A percentile compares a stretch with the other conserved stretches of the same genome.
Evolutionary conservation across 2,113 vertebrate genomes (phyloP).

Genomic region (Zosterops japonicus): DNA sequence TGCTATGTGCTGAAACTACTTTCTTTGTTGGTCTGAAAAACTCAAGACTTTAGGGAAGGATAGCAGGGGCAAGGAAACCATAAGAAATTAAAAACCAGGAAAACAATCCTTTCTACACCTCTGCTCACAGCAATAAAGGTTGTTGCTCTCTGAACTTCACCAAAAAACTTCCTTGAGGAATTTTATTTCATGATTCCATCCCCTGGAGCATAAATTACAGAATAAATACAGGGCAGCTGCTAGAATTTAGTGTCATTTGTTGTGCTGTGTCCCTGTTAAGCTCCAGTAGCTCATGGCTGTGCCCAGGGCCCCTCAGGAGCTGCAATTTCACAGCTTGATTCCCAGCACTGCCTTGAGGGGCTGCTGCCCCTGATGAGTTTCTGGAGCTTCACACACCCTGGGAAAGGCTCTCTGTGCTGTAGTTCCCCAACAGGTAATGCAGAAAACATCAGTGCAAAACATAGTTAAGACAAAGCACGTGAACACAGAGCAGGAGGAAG

Average conservation of each 20-base stretch:
- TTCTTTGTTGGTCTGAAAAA: background rate
- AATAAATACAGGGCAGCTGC: conserved; percentile 17
- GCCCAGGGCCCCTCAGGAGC: conserved; percentile 16
- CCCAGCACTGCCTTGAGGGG: conserved; percentile 43
- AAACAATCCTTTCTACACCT: background rate
- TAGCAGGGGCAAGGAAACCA: background rate
- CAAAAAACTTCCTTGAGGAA: conserved; percentile 16
- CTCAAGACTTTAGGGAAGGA: background rate
- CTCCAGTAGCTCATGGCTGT: background rate
- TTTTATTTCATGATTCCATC: conserved; percentile 16
- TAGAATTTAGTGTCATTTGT: conserved; percentile 28
- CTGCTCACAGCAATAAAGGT: background rate
- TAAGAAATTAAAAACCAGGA: background rate
- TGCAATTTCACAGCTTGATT: conserved; percentile 74
- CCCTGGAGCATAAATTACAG: conserved; percentile 1
- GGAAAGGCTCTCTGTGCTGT: background rate
- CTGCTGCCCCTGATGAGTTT: conserved; percentile 60
- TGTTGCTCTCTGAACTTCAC: background rate
- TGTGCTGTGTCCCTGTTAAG: conserved; percentile 29
- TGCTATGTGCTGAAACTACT: background rate
- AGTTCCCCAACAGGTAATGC: conserved; percentile 1
- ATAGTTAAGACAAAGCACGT: background rate
- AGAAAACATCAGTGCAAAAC: conserved; percentile 6
- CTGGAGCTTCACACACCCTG: conserved; percentile 17
- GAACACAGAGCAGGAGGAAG: background rate